Evolutionary conservation across 1,140 invertebrate genomes (phyloP).

Genomic region (Temnothorax longispinosus): DNA sequence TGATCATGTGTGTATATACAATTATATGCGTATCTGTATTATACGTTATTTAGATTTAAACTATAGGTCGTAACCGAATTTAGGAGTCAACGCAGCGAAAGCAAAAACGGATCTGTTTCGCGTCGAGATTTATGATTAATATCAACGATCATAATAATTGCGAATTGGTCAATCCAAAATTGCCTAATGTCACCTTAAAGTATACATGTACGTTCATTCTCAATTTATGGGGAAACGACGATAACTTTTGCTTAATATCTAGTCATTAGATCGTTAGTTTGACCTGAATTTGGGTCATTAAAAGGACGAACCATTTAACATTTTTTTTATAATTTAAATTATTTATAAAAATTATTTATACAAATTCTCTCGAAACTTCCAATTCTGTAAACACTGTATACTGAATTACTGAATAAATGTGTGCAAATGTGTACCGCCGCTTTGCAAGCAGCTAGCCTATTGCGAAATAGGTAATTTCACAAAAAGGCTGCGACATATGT

Average conservation of each 20-base stretch:
- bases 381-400: too few species aligned
- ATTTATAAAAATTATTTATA: slow-evolving; percentile 9
- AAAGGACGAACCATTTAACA: neutral
- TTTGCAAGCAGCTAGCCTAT: too few species aligned
- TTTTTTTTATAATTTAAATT: neutral
- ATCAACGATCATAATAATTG: slow-evolving; percentile 51
- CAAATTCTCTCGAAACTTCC: neutral
- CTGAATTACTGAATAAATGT: too few species aligned
- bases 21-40: slow-evolving; percentile 75
- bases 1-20: slow-evolving; percentile 77
- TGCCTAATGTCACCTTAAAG: slow-evolving; percentile 76
- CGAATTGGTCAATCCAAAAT: slow-evolving; percentile 68
- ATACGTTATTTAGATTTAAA: slow-evolving; percentile 71
- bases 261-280: slow-evolving; percentile 83
- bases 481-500: too few species aligned
- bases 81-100: slow-evolving; percentile 39
- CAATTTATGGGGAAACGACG: slow-evolving; percentile 64
- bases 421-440: too few species aligned
- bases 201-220: slow-evolving; percentile 69
- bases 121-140: slow-evolving; percentile 20
- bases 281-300: slow-evolving; percentile 58
- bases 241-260: slow-evolving; percentile 81
- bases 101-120: neutral
- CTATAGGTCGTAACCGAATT: slow-evolving; percentile 73
- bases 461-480: too few species aligned